Evolutionary conservation across 92 coral and sea anemone species (phyloP), one percentile per base, ranked within the genome.

Genomic region (Bergia sp.): DNA sequence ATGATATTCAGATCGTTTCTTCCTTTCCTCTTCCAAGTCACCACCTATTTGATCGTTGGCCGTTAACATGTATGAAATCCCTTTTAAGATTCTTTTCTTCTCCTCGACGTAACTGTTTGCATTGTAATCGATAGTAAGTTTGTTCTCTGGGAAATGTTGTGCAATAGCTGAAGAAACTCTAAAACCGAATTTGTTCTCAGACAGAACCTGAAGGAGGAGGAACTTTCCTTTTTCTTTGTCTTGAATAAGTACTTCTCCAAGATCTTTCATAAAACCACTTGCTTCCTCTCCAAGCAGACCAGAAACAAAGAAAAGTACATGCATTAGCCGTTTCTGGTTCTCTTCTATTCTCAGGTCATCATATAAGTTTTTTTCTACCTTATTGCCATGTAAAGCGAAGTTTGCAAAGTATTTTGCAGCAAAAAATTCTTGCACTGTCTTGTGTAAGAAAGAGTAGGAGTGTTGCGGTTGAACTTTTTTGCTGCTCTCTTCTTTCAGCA

Each of bases 381-480:
- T 15, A 53, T 53, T 18, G 13, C 58, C 58, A 53, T 0, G 16
- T 18, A 53, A 53, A 53, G 58, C 58, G 58, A 2, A 10, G 2
- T 53, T 18, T 53, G 58, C 11, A 53, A 53, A 8, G 3, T 11
- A 53, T 53, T 53, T 53, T 53, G 58, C 58, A 16, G 55, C 80
- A 39, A 76, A 76, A 76, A 15, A 85, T 72, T 73, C 90, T 79
- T 88, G 90, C 36, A 88, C 49, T 13, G 90, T 88, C 61, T 88
- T 88, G 90, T 88, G 90, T 5, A 83, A 66, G 18, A 88, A 88
- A 9, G 90, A 41, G 9, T 61, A 88, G 39, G 85, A 88, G 55
- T 74, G 42, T 15, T 9, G 41, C 29, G 79, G 37, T 29, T 66
- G 79, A 7, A 88, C 39, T 80, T 79, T 79, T 64, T 83, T 77